These are phyloP conservation scores for Eugnorisma glareosa DNA, from an alignment of 2,888 invertebrate species.

Conservation along the genomic window DNA sequence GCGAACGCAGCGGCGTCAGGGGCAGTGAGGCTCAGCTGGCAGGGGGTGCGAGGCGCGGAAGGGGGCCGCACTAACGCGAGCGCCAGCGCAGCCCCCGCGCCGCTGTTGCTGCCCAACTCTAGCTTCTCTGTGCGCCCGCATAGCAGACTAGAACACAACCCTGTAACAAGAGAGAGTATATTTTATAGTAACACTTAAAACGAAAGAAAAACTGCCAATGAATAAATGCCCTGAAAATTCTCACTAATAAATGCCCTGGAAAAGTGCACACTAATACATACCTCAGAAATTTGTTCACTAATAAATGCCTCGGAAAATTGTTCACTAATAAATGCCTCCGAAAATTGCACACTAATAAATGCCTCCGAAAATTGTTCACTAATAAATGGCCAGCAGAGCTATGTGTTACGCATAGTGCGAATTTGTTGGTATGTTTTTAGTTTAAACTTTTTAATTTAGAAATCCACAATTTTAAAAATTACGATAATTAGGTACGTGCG, in stretches of 20 bases:
- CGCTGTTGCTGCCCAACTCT: slow-evolving; percentile 81
- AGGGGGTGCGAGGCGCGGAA: slow-evolving; percentile 74
- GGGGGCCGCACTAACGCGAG: slow-evolving; percentile 82
- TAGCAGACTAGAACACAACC: slow-evolving; percentile 85
- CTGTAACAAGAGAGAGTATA: slow-evolving; percentile 70
- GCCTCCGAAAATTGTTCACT: too few species aligned
- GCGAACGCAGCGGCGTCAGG: slow-evolving; percentile 87
- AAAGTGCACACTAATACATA: not conserved
- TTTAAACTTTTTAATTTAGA: not conserved
- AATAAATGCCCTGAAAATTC: not conserved
- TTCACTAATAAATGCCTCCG: not conserved
- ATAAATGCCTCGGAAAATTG: too few species aligned
- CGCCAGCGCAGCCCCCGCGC: slow-evolving; percentile 85
- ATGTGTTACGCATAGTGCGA: not conserved
- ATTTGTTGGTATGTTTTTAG: not conserved
- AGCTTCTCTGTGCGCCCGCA: slow-evolving; percentile 87
- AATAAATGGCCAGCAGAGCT: not conserved
- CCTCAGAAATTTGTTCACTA: not conserved
- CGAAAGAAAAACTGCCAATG: not conserved
- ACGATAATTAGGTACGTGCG: not conserved
- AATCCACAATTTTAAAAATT: not conserved
- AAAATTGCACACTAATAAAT: too few species aligned
- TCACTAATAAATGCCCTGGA: not conserved
- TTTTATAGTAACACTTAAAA: not conserved
- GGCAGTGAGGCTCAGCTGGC: slow-evolving; percentile 83